A percentile compares a stretch with the other conserved stretches of the same genome.
Conservation (phyloP, 2,888 invertebrate species). For the Byasa hedistus region DNA sequence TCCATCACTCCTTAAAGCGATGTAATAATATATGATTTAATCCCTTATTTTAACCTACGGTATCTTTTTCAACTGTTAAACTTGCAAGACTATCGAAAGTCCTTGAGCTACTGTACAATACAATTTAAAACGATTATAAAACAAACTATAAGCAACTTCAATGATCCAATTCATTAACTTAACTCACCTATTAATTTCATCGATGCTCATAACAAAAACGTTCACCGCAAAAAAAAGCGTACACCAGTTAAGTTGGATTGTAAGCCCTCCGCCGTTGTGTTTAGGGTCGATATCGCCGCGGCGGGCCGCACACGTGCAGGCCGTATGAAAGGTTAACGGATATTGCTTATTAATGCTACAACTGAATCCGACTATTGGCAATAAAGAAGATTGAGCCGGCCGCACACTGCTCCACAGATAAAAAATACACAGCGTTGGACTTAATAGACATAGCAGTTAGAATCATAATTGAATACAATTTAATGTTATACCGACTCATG, state of each 20-base stretch:
- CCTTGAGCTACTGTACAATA: too few species aligned
- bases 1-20: too few species aligned
- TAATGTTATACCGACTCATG: too few species aligned
- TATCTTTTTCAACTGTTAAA: too few species aligned
- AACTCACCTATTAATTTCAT: constrained; percentile 60
- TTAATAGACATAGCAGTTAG: too few species aligned
- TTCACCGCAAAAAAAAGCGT: constrained; percentile 30
- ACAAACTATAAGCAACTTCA: not conserved
- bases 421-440: constrained; percentile 29
- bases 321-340: constrained; percentile 67
- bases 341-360: constrained; percentile 73
- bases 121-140: not conserved
- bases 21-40: too few species aligned
- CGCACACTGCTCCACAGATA: constrained; percentile 39
- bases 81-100: too few species aligned
- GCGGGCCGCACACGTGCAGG: constrained; percentile 64
- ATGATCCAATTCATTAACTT: constrained; percentile 21
- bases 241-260: constrained; percentile 2
- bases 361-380: constrained; percentile 67
- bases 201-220: constrained; percentile 48
- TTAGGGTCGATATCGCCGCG: constrained; percentile 39
- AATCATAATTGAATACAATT: too few species aligned
- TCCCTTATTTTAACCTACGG: too few species aligned
- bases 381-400: constrained; percentile 62
- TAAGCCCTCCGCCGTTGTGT: not conserved